Evolutionary conservation across 1,140 invertebrate species (phyloP).

Genomic region (Euwallacea fornicatus): DNA sequence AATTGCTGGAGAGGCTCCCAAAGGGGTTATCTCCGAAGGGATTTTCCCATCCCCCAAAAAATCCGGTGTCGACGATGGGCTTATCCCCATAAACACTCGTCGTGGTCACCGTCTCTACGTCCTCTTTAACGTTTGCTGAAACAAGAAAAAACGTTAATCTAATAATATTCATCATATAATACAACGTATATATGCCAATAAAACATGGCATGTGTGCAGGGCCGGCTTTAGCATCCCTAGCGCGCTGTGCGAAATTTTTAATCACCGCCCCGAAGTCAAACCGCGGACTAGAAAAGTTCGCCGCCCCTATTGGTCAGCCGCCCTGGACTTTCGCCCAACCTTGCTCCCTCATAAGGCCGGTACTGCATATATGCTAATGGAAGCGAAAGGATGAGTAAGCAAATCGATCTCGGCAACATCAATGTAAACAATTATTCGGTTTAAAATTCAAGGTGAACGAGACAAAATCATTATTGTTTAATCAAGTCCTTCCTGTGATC

Average conservation of each 20-base stretch:
- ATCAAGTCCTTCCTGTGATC: slow-evolving; percentile 18
- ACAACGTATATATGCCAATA: too few relatives aligned
- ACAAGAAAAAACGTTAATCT: slow-evolving; percentile 17
- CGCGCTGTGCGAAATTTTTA: too few relatives aligned
- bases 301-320: too few relatives aligned
- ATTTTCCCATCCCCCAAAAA: slow-evolving; percentile 30
- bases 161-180: too few relatives aligned
- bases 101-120: slow-evolving; percentile 34
- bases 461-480: slow-evolving; percentile 32
- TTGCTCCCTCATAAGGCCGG: too few relatives aligned
- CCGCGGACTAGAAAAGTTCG: too few relatives aligned
- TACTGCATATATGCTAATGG: background rate
- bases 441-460: slow-evolving; percentile 37
- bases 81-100: slow-evolving; percentile 32
- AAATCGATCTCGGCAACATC: slow-evolving; percentile 14
- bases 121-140: slow-evolving; percentile 36
- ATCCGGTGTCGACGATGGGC: slow-evolving; percentile 40
- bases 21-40: slow-evolving; percentile 36
- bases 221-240: too few relatives aligned
- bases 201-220: too few relatives aligned
- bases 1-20: slow-evolving; percentile 37
- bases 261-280: too few relatives aligned
- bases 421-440: slow-evolving; percentile 16
- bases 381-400: slow-evolving; percentile 17
- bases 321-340: too few relatives aligned